Conservation (phyloP, 1,140 invertebrate genomes). For the Drosophila pseudoobscura region DNA sequence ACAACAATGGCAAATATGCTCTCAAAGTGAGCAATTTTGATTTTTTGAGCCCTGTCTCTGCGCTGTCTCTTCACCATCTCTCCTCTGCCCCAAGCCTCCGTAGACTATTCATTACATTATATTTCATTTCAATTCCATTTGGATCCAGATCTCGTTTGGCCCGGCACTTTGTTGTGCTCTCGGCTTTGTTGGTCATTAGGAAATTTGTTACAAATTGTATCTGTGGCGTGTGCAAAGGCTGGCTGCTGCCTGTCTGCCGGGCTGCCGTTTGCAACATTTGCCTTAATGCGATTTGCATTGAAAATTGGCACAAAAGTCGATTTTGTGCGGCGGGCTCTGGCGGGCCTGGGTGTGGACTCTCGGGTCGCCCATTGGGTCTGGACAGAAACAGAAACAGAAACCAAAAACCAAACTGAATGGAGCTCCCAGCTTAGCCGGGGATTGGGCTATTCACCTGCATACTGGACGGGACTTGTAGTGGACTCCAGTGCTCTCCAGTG, state of each 20-base stretch:
- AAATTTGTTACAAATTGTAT: slow-evolving; percentile 58
- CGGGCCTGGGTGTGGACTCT: slow-evolving; percentile 24
- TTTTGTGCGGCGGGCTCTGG: slow-evolving; percentile 36
- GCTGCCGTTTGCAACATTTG: slow-evolving; percentile 61
- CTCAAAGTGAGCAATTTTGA: background rate
- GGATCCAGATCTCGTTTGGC: slow-evolving; percentile 12
- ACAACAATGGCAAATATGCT: too few species aligned
- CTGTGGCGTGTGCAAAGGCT: slow-evolving; percentile 47
- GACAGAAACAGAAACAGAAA: slow-evolving; percentile 7
- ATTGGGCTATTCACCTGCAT: slow-evolving; percentile 35
- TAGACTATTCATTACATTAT: slow-evolving; percentile 23
- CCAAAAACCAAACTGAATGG: slow-evolving; percentile 19
- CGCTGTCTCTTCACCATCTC: background rate
- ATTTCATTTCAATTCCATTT: slow-evolving; percentile 40
- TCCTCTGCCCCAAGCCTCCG: background rate
- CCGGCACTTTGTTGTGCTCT: slow-evolving; percentile 12
- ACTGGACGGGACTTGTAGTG: slow-evolving; percentile 9
- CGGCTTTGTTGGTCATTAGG: slow-evolving; percentile 45
- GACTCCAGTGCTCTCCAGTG: slow-evolving; percentile 1
- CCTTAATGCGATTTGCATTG: slow-evolving; percentile 64
- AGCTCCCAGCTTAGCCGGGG: slow-evolving; percentile 21
- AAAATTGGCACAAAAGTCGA: slow-evolving; percentile 63
- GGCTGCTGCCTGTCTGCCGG: slow-evolving; percentile 1
- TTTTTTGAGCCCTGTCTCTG: background rate
- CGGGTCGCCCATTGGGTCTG: slow-evolving; percentile 9